Evolutionary conservation across 2,888 invertebrate species (phyloP).

Genomic region (Calephelis perditalis): DNA sequence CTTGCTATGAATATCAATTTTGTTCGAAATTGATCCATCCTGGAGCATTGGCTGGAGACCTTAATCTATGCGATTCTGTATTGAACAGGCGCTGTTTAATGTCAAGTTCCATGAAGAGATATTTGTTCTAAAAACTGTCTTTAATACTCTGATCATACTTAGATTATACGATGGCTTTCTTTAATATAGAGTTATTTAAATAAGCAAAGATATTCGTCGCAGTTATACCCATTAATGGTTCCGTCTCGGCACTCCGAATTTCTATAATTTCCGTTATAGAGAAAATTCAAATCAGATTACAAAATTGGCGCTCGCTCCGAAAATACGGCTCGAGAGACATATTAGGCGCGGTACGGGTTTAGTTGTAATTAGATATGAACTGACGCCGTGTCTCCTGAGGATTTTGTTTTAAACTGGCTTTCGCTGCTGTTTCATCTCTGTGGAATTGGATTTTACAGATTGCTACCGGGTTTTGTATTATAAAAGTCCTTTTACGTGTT

Average conservation of each 20-base stretch:
- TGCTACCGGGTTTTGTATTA: too few relatives aligned
- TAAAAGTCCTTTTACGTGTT: too few relatives aligned
- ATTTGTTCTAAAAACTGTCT: too few relatives aligned
- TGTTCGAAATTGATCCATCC: too few relatives aligned
- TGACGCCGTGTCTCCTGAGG: constrained; percentile 8
- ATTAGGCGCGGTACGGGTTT: constrained; percentile 9
- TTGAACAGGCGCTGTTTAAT: too few relatives aligned
- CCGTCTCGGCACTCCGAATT: constrained; percentile 2
- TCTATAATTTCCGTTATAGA: constrained; percentile 12
- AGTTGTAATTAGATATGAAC: constrained; percentile 14
- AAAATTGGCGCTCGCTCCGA: constrained; percentile 11
- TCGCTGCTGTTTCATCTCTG: constrained; percentile 3
- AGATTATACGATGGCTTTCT: too few relatives aligned
- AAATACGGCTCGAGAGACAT: constrained; percentile 10
- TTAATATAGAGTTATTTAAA: too few relatives aligned
- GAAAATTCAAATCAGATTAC: constrained; percentile 13
- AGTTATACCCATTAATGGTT: constrained; percentile 1
- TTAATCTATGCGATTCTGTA: too few relatives aligned
- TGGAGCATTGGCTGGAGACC: too few relatives aligned
- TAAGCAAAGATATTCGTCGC: not conserved
- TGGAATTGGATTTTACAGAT: constrained; percentile 1
- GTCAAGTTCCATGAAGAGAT: too few relatives aligned
- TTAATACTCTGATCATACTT: too few relatives aligned
- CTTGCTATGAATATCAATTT: too few relatives aligned
- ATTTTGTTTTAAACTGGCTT: constrained; percentile 13